Evolutionary conservation across 2,113 vertebrate species (phyloP), one percentile per base, ranked within the genome.

Genomic region (Colossoma macropomum): DNA sequence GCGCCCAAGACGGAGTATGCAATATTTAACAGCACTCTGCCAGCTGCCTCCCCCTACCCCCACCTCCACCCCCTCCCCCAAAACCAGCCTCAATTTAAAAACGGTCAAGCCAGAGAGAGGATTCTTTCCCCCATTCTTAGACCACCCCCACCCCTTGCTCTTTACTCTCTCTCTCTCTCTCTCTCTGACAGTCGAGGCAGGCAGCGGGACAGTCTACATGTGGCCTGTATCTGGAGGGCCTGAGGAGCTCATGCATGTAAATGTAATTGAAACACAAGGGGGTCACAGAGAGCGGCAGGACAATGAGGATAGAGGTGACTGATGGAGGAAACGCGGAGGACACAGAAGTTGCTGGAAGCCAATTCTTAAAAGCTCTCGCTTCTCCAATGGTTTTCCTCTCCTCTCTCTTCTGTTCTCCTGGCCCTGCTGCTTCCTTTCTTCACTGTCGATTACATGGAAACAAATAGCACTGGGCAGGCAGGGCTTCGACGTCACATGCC

Each of bases 241-340:
- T 69, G 93, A 87, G 86, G 87, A 90, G 92, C 92, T 89, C 89
- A 90, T 88, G 93, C 90, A 90, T 92, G 86, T 83, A 90, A 92
- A 92, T 87, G 80, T 75, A 87, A 87, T 83, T 89, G 88, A 89
- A 92, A 92, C 88, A 91, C 88, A 92, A 90, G 87, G 89, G 91
- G 90, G 91, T 90, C 91, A 90, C 69, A 84, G 86, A 88, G 77
- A 84, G 82, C 75, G 81, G 85, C 84, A 75, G 80, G 89, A 91
- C 80, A 88, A 90, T 32, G 70, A 75, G 19, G 59, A 69, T 69
- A 50, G 28, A 82, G 83, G 83, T 65, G 86, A 66, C 60, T 84
- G 86, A 86, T 84, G 85, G 86, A 88, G 38, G 66, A 84, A 38
- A n/a, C 10, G 23, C 65, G 17, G 86, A 87, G 83, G 87, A 52